phyloP scores from a whole-genome alignment of 1,140 invertebrate species.

The Drosophila fuyamai region DNA sequence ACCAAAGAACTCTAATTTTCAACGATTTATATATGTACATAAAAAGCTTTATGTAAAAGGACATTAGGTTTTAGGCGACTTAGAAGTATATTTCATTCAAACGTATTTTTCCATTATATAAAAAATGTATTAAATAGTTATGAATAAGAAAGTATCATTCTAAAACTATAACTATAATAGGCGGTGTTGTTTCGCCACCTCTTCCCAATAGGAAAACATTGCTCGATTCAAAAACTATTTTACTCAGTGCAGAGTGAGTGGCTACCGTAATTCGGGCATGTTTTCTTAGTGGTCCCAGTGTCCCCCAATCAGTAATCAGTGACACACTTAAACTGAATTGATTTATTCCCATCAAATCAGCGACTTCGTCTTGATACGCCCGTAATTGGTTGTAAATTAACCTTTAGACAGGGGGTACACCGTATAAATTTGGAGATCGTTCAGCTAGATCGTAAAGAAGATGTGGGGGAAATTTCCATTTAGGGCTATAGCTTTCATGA shows the following conservation, averaged over 20 bases:
- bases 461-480: not conserved
- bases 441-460: slow-evolving; percentile 1
- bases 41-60: no score
- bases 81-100: no score
- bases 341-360: slow-evolving; percentile 81
- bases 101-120: no score
- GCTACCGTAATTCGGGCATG: slow-evolving; percentile 14
- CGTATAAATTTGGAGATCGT: slow-evolving; percentile 25
- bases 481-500: not conserved
- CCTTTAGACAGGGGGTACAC: not conserved
- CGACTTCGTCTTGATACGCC: slow-evolving; percentile 66
- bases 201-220: no score
- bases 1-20: no score
- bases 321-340: slow-evolving; percentile 81
- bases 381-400: slow-evolving; percentile 84
- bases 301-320: slow-evolving; percentile 70
- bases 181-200: no score
- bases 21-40: no score
- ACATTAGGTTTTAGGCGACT: no score
- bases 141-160: no score
- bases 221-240: not conserved
- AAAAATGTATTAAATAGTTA: no score
- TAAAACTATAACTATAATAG: not conserved
- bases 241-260: slow-evolving; percentile 10
- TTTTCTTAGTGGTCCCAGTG: slow-evolving; percentile 23